phyloP scores from a whole-genome alignment of 2,888 invertebrate species.

The Lithophane socia region DNA sequence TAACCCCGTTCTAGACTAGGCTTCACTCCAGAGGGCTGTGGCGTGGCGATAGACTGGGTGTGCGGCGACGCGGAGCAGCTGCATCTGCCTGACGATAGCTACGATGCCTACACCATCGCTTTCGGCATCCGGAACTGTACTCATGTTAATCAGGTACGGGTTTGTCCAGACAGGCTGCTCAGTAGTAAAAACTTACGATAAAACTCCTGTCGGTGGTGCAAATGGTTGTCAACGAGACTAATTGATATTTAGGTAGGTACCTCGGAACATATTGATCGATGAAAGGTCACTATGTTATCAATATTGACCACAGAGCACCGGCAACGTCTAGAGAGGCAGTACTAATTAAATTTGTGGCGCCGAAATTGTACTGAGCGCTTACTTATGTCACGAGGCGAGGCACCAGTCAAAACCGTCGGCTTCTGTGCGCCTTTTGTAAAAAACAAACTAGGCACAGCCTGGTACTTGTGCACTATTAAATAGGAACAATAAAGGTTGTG shows the following conservation, averaged over 20 bases:
- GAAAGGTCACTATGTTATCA: background rate
- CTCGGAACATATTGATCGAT: background rate
- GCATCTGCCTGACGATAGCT: conserved; percentile 93
- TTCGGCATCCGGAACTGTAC: conserved; percentile 99
- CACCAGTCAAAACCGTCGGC: background rate
- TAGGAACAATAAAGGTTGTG: background rate
- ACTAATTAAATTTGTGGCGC: background rate
- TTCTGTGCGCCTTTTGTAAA: background rate
- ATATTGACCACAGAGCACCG: background rate
- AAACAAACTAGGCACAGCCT: too few species aligned
- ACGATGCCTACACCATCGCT: conserved; percentile 98
- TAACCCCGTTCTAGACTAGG: conserved; percentile 83
- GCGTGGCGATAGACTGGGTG: conserved; percentile 92
- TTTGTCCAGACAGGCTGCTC: background rate
- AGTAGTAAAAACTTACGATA: background rate
- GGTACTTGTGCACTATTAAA: too few species aligned
- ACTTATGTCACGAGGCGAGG: background rate
- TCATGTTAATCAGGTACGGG: conserved; percentile 94
- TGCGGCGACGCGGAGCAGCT: conserved; percentile 97
- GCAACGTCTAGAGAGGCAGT: background rate
- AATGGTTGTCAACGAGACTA: background rate
- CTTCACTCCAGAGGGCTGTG: conserved; percentile 84
- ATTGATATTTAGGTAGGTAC: background rate
- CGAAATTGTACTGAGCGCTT: too few species aligned
- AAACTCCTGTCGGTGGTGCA: background rate